phyloP scores from a whole-genome alignment of 2,888 invertebrate species.

The Drymonia ruficornis region DNA sequence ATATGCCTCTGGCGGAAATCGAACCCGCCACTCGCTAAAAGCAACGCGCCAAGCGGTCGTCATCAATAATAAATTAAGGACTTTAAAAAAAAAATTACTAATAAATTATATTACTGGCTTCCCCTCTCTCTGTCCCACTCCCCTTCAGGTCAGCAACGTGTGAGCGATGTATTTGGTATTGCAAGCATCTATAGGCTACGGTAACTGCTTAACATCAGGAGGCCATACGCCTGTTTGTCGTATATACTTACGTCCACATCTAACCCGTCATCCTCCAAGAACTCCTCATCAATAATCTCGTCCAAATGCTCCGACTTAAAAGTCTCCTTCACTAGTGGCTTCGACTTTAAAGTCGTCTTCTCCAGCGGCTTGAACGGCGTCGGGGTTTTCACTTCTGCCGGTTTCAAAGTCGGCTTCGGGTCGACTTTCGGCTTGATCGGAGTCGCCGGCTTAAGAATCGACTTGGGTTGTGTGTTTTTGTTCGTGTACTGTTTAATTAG shows the following conservation, averaged over 20 bases:
- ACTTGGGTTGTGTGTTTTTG: neutral
- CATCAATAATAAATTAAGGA: too few relatives aligned
- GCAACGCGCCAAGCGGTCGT: too few relatives aligned
- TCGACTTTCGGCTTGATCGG: neutral
- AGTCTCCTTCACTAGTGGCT: neutral
- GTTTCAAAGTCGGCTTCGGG: conserved; percentile 5
- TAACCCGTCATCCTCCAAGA: conserved; percentile 56
- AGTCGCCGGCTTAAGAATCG: conserved; percentile 6
- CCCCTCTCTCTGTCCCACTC: too few relatives aligned
- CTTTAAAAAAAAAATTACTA: too few relatives aligned
- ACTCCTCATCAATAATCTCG: conserved; percentile 58
- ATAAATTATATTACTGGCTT: too few relatives aligned
- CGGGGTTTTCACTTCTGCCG: conserved; percentile 17
- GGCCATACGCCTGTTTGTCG: too few relatives aligned
- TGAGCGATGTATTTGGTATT: too few relatives aligned
- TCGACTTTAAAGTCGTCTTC: neutral
- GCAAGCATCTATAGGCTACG: too few relatives aligned
- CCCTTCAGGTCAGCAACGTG: too few relatives aligned
- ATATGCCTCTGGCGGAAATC: too few relatives aligned
- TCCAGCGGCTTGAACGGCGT: conserved; percentile 13
- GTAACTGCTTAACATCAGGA: too few relatives aligned
- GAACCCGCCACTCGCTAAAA: too few relatives aligned
- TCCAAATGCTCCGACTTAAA: conserved; percentile 25
- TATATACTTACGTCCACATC: conserved; percentile 58
- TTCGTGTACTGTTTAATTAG: neutral